phyloP scores from a whole-genome alignment of 2,113 vertebrate genomes.

The Rhabdornis inornatus region DNA sequence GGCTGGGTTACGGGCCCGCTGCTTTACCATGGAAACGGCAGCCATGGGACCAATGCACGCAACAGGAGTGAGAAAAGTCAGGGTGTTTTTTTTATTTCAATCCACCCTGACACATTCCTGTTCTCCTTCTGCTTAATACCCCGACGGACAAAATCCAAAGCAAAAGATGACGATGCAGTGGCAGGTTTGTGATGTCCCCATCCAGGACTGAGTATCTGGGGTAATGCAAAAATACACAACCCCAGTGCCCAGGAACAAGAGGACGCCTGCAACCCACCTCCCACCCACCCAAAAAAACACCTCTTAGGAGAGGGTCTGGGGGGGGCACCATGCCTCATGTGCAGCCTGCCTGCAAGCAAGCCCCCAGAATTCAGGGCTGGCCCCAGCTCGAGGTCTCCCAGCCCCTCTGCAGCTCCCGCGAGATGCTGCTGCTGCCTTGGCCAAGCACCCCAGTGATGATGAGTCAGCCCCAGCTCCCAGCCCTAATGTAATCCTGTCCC shows the following conservation, averaged over 20 bases:
- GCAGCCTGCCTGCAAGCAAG: not conserved
- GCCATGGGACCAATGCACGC: not conserved
- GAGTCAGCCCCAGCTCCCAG: slow-evolving; percentile 12
- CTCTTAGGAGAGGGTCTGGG: not conserved
- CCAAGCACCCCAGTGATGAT: not conserved
- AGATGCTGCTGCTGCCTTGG: not conserved
- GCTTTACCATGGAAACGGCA: slow-evolving; percentile 50
- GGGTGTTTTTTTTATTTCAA: not conserved
- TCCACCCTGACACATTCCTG: not conserved
- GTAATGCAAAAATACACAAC: not conserved
- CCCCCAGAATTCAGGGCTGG: not conserved
- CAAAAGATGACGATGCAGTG: accelerated
- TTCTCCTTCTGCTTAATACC: not conserved
- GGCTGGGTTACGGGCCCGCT: slow-evolving; percentile 35
- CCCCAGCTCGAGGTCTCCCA: not conserved
- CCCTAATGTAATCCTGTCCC: not conserved
- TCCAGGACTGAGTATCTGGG: not conserved
- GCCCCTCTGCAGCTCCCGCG: not conserved
- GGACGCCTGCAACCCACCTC: accelerated
- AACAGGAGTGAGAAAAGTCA: slow-evolving; percentile 27
- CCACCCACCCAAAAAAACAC: not conserved
- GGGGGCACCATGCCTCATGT: not conserved
- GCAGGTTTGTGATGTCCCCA: not conserved
- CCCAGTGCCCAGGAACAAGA: accelerated
- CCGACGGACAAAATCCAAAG: not conserved